Base-by-base conservation (phyloP, 1,140 invertebrate species). In the Notospermus geniculatus region DNA sequence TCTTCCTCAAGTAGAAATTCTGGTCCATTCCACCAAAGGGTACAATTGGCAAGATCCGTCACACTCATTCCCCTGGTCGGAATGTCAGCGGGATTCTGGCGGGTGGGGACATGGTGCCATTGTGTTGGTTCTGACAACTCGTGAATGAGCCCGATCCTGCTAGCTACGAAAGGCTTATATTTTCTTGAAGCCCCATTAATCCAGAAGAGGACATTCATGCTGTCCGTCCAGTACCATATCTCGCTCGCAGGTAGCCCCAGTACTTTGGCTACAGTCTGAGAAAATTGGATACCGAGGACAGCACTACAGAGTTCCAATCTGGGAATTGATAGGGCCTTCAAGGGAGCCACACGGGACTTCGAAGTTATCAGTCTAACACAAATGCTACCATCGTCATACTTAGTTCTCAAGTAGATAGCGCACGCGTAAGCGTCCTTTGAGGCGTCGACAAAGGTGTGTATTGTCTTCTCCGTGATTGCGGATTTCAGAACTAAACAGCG, bases 1-100 rank as follows among this genome's bases (percentile, higher is more conserved):
- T 57, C 39, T 22, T 57, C 80, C n/a, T n/a, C n/a, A n/a, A n/a
- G 39, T 43, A 43, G 19, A 19, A 19, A 43, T 43, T 43, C 39
- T 13, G 39, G 39, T 43, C 39, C 39, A 43, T 43, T 43, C 39
- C 39, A 43, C 39, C 39, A 43, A 13, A 43, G 19, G 39, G 11
- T 19, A 19, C 19, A 13, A 13, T 43, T 19, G 11, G 19, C 39
- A 43, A 43, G 39, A 19, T 43, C 39, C 19, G 39, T 43, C 11
- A 43, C 39, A 13, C 11, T 43, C 11, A 43, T 43, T 43, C 39
- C 39, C 11, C 39, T 11, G 11, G 39, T 43, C 39, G 39, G 39
- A 43, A 43, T 11, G 19, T 43, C 19, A 19, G 39, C 39, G 19
- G 11, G 11, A 19, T 43, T 43, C 39, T 52, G n/a, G n/a, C 19